phyloP scores from a whole-genome alignment of 2,113 vertebrate genomes.

The Xenopus laevis region DNA sequence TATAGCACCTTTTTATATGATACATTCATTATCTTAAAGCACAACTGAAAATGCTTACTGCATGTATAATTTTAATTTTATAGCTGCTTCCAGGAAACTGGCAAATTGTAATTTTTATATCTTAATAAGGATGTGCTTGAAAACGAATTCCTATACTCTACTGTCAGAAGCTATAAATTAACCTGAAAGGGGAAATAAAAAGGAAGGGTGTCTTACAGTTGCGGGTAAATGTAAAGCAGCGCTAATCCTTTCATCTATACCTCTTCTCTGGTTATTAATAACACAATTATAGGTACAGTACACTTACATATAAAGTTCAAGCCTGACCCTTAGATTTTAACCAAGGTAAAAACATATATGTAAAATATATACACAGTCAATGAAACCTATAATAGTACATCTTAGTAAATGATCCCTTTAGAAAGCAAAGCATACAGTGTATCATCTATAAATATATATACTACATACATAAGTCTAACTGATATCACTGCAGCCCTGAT shows the following conservation, averaged over 20 bases:
- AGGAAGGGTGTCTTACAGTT: neutral
- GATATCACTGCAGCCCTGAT: too few relatives aligned
- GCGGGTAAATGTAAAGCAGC: neutral
- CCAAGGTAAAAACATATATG: too few relatives aligned
- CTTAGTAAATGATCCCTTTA: too few relatives aligned
- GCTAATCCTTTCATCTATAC: neutral
- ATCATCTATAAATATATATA: too few relatives aligned
- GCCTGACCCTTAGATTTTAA: too few relatives aligned
- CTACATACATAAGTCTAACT: too few relatives aligned
- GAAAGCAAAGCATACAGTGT: too few relatives aligned
- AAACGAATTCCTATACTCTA: neutral
- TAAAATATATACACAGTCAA: too few relatives aligned
- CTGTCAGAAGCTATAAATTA: neutral
- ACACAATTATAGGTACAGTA: too few relatives aligned
- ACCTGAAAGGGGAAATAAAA: neutral
- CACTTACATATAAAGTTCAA: too few relatives aligned
- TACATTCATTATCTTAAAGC: slow-evolving; percentile 8
- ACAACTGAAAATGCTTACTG: slow-evolving; percentile 6
- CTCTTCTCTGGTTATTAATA: too few relatives aligned
- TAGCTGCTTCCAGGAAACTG: neutral
- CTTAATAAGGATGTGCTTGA: slow-evolving; percentile 14
- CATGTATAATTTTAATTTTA: slow-evolving; percentile 12
- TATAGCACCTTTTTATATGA: neutral
- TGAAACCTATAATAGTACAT: too few relatives aligned
- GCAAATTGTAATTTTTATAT: slow-evolving; percentile 8